Conservation (phyloP, 2,888 invertebrate species). For the Cantharis flavilabris region DNA sequence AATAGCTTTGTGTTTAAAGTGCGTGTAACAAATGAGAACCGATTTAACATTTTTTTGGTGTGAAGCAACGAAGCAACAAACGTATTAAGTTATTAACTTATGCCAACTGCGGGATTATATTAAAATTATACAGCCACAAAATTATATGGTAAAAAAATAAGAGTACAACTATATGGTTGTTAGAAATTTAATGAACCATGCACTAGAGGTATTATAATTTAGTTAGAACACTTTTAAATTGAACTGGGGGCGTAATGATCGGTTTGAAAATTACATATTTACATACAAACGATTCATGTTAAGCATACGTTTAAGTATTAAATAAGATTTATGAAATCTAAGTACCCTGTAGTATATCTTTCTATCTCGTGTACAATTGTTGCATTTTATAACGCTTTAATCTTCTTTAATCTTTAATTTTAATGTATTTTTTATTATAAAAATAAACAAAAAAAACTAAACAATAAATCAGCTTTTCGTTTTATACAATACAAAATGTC, state of each 20-base stretch:
- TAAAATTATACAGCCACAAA: slow-evolving; percentile 48
- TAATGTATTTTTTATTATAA: background rate
- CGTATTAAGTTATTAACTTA: slow-evolving; percentile 51
- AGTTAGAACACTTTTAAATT: slow-evolving; percentile 26
- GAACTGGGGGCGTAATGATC: slow-evolving; percentile 32
- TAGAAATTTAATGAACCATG: slow-evolving; percentile 42
- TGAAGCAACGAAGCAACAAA: slow-evolving; percentile 31
- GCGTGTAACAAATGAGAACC: slow-evolving; percentile 10
- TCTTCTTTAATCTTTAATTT: background rate
- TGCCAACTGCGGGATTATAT: slow-evolving; percentile 51
- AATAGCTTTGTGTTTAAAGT: slow-evolving; percentile 1
- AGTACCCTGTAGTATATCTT: background rate
- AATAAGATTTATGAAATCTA: background rate
- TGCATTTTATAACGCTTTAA: background rate
- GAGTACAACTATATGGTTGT: slow-evolving; percentile 41
- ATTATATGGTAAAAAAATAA: slow-evolving; percentile 41
- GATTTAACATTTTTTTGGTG: slow-evolving; percentile 14
- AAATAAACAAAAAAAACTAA: background rate
- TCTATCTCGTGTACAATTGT: background rate
- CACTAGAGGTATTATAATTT: slow-evolving; percentile 21
- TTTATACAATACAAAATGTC: background rate
- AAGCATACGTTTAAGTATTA: background rate
- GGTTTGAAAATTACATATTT: slow-evolving; percentile 29
- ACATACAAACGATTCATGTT: slow-evolving; percentile 7
- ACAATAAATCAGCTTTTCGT: background rate